A percentile compares a stretch with the other conserved stretches of the same genome.
Evolutionary conservation across 2,797 vertebrate species (phyloP).

Genomic region (Centroberyx gerrardi): DNA sequence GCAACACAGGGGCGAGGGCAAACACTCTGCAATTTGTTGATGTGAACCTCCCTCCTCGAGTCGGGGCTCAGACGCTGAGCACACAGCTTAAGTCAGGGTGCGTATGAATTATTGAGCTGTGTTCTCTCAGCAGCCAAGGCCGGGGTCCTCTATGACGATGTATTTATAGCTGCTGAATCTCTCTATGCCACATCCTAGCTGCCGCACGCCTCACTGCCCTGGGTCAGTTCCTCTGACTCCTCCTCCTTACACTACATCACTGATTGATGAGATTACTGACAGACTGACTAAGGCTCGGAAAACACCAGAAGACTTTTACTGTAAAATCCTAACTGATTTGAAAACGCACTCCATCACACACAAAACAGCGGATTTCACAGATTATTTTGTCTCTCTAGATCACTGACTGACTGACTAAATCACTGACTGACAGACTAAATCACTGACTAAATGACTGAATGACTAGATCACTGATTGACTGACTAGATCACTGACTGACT

Average conservation of each 20-base stretch:
- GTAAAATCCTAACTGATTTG: too few relatives aligned
- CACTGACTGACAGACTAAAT: too few relatives aligned
- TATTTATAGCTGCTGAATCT: constrained; percentile 85
- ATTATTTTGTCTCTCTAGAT: too few relatives aligned
- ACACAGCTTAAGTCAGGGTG: constrained; percentile 61
- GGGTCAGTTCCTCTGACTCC: constrained; percentile 35
- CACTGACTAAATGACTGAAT: too few relatives aligned
- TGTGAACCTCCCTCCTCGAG: constrained; percentile 35
- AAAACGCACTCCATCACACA: too few relatives aligned
- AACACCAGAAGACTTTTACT: too few relatives aligned
- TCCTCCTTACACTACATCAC: constrained; percentile 37
- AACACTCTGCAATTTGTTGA: constrained; percentile 15
- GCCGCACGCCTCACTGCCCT: constrained; percentile 64
- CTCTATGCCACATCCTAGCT: constrained; percentile 61
- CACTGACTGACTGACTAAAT: too few relatives aligned
- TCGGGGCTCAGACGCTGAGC: constrained; percentile 39
- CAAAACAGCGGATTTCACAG: too few relatives aligned
- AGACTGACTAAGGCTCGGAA: constrained; percentile 7
- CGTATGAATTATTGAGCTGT: constrained; percentile 87
- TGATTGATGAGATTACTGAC: constrained; percentile 57
- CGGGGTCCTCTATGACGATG: constrained; percentile 63
- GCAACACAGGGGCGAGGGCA: neutral
- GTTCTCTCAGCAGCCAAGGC: constrained; percentile 76
- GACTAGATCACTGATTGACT: too few relatives aligned
- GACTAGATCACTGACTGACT: too few relatives aligned